phyloP scores from a whole-genome alignment of 2,888 invertebrate species.

The Mechanitis mazaeus region DNA sequence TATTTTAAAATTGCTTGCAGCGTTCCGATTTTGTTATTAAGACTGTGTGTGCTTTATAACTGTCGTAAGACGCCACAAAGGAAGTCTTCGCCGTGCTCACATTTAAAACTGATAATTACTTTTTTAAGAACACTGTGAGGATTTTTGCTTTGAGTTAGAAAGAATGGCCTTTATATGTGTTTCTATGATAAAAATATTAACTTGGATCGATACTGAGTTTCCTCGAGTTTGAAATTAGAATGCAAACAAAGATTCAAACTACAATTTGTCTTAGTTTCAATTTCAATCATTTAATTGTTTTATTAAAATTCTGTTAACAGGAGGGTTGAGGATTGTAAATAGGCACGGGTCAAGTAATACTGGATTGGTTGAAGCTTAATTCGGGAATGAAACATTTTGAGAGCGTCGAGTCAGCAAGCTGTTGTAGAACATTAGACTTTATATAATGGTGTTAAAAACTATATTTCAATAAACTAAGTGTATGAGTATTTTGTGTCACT shows the following conservation, averaged over 20 bases:
- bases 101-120: constrained; percentile 29
- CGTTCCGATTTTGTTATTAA: constrained; percentile 74
- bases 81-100: constrained; percentile 29
- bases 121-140: constrained; percentile 26
- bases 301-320: too few species aligned
- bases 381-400: constrained; percentile 5
- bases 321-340: too few species aligned
- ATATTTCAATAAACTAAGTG: neutral
- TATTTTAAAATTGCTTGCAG: constrained; percentile 72
- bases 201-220: neutral
- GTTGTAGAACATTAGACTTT: neutral
- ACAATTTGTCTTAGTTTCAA: too few species aligned
- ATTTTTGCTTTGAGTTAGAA: constrained; percentile 18
- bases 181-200: neutral
- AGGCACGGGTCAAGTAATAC: neutral
- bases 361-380: neutral
- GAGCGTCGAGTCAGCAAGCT: neutral
- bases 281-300: too few species aligned
- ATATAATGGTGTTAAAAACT: neutral
- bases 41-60: constrained; percentile 59
- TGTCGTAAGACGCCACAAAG: constrained; percentile 32
- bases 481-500: constrained; percentile 5
- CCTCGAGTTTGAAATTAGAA: neutral
- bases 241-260: too few species aligned
- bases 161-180: neutral